These are phyloP conservation scores for Dinomys branickii DNA, from an alignment of 2,113 vertebrate species.

Conservation along the genomic window DNA sequence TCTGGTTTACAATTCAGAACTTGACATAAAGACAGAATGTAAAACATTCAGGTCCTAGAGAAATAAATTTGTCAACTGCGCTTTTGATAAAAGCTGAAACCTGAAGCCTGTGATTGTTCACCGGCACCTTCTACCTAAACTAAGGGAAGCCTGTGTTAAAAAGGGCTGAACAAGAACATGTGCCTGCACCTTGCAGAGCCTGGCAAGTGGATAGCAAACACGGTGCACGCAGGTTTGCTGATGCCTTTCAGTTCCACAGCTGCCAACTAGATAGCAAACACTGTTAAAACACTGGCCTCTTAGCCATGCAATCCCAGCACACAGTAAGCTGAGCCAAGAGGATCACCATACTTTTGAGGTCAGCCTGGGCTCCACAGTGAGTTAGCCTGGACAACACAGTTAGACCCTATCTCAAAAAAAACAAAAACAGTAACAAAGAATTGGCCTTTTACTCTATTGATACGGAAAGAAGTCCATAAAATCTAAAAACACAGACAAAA, in stretches of 20 bases:
- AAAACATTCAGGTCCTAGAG: not conserved
- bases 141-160: not conserved
- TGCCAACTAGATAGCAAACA: too few relatives aligned
- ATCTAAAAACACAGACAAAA: not conserved
- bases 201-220: not conserved
- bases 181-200: not conserved
- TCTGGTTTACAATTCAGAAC: not conserved
- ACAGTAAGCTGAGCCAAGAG: too few relatives aligned
- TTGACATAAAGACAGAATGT: not conserved
- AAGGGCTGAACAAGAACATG: not conserved
- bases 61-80: not conserved
- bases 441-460: too few relatives aligned
- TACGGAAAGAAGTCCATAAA: not conserved
- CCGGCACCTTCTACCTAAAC: not conserved
- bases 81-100: not conserved
- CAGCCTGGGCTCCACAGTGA: too few relatives aligned
- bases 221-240: not conserved
- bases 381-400: too few relatives aligned
- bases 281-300: too few relatives aligned
- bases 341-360: too few relatives aligned
- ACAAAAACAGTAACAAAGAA: too few relatives aligned
- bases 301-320: too few relatives aligned
- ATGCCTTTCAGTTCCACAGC: too few relatives aligned
- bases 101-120: not conserved
- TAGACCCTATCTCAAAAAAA: too few relatives aligned